phyloP scores from a whole-genome alignment of 2,797 vertebrate genomes.

The Enteromius mattozi region DNA sequence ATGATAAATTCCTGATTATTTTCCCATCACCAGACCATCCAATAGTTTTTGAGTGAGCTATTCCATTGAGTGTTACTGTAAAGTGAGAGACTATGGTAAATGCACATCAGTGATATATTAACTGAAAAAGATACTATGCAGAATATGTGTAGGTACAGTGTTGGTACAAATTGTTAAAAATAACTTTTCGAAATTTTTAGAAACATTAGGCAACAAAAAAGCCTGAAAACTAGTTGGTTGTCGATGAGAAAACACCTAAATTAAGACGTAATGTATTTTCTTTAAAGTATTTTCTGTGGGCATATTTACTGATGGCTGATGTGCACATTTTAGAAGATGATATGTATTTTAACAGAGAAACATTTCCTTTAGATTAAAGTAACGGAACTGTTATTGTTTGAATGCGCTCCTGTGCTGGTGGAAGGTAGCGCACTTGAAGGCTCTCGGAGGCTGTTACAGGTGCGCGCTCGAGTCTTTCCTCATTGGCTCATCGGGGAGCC shows the following conservation, averaged over 20 bases:
- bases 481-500: conserved; percentile 59
- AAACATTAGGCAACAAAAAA: too few relatives aligned
- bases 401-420: background rate
- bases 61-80: background rate
- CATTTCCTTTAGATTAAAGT: background rate
- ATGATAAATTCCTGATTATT: background rate
- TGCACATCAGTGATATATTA: background rate
- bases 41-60: background rate
- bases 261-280: background rate
- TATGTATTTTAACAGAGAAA: background rate
- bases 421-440: background rate
- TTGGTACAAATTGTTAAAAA: too few relatives aligned
- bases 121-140: background rate
- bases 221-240: too few relatives aligned
- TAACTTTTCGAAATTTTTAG: too few relatives aligned
- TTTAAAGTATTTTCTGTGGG: background rate
- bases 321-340: background rate
- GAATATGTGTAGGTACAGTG: too few relatives aligned
- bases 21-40: background rate
- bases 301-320: background rate
- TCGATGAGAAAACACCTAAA: too few relatives aligned
- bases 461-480: conserved; percentile 43
- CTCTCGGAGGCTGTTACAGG: conserved; percentile 42
- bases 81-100: background rate
- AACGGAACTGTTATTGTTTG: background rate